phyloP scores from a whole-genome alignment of 2,888 invertebrate species.

The Clivina fossor region DNA sequence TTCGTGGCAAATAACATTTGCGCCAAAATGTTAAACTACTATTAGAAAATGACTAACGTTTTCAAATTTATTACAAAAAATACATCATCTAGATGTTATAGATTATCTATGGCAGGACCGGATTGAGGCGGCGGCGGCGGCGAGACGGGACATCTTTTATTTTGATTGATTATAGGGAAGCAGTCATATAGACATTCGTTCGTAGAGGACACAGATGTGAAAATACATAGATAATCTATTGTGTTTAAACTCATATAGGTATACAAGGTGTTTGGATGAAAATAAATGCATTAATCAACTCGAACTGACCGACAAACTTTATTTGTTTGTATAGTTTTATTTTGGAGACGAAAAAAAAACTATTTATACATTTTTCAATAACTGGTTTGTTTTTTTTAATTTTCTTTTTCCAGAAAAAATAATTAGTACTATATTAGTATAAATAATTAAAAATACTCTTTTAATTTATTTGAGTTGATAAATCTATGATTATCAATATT shows the following conservation, averaged over 20 bases:
- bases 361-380: too few relatives aligned
- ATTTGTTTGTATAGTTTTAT: constrained; percentile 19
- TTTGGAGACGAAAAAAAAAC: too few relatives aligned
- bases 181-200: constrained; percentile 5
- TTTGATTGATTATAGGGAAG: constrained; percentile 24
- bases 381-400: not conserved
- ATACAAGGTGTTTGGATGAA: not conserved
- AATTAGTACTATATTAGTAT: too few relatives aligned
- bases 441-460: too few relatives aligned
- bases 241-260: not conserved
- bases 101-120: constrained; percentile 2
- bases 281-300: constrained; percentile 16
- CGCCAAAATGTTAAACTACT: too few relatives aligned
- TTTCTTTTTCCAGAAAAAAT: not conserved
- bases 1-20: too few relatives aligned
- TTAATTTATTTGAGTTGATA: too few relatives aligned
- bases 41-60: too few relatives aligned
- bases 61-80: too few relatives aligned
- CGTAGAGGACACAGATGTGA: constrained; percentile 17
- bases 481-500: too few relatives aligned
- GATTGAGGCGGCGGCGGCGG: constrained; percentile 14
- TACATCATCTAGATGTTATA: constrained; percentile 6
- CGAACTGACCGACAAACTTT: not conserved
- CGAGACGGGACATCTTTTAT: too few relatives aligned
- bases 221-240: too few relatives aligned